Conservation (phyloP, 2,888 invertebrate genomes). For the Eurytoma adleriae region DNA sequence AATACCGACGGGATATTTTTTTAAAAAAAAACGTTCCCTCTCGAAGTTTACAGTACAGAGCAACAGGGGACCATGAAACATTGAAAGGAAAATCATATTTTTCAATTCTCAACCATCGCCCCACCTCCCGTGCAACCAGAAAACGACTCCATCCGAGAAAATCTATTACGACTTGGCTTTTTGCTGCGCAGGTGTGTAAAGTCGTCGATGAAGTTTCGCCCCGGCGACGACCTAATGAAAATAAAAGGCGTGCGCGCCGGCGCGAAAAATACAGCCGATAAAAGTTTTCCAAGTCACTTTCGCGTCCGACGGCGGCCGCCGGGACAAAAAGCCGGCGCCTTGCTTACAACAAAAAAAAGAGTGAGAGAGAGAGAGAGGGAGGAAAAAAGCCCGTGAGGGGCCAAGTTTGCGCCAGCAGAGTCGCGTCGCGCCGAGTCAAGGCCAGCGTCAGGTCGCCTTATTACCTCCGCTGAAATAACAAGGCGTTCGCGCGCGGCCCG, state of each 20-base stretch:
- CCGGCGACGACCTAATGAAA: neutral
- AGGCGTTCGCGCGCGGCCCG: constrained; percentile 55
- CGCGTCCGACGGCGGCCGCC: too few species aligned
- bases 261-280: constrained; percentile 8
- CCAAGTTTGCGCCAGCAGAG: neutral
- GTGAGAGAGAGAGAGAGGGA: neutral
- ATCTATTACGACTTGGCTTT: too few species aligned
- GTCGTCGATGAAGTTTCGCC: too few species aligned
- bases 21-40: too few species aligned
- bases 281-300: constrained; percentile 19
- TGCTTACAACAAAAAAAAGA: neutral
- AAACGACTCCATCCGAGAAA: too few species aligned
- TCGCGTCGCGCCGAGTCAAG: constrained; percentile 24
- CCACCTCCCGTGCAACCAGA: too few species aligned
- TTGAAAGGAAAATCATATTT: too few species aligned
- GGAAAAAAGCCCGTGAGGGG: neutral
- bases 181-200: neutral
- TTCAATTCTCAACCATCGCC: too few species aligned
- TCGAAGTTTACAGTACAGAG: too few species aligned
- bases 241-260: neutral
- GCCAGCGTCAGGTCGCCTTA: constrained; percentile 5
- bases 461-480: constrained; percentile 34
- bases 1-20: too few species aligned
- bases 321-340: neutral
- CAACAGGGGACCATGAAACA: too few species aligned